Base-by-base conservation (phyloP, 1,140 invertebrate species). In the Popillia japonica region DNA sequence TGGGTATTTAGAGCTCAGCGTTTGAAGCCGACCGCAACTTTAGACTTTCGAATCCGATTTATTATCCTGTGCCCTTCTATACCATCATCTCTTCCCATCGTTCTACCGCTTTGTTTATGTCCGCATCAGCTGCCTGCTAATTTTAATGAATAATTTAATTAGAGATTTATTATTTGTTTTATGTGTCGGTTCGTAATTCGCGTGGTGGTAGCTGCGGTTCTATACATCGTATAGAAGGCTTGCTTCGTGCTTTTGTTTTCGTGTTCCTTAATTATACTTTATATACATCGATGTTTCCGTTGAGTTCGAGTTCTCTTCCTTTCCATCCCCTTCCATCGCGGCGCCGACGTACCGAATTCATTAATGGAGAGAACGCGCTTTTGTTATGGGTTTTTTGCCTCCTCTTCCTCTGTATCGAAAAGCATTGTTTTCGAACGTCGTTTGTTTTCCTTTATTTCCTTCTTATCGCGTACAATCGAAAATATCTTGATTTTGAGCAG, bases 121-220 rank as follows among this genome's bases (percentile, higher is more conserved):
- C 76, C 76, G 61, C 76, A 17, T 77, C 76, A 72, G 61, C 72
- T 77, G 76, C 76, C 48, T 41, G 76, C 68, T 77, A 77, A 77
- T 77, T 77, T 77, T 64, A 72, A 77, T 77, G 76, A 77, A 77
- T 77, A 77, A 77, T 77, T 77, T 72, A 77, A 77, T 77, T 77
- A 77, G 40, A n/a, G 40, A 44, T 42, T 72, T 72, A 72, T 77
- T 77, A 72, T 77, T 77, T 72, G 76, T 72, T 72, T 72, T 76
- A 76, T 76, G 75, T 76, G 75, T 76, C 55, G 75, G 75, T 40
- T 64, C 61, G 61, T 68, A 68, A 34, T 68, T 68, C 14, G 61
- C 61, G 61, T 55, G 48, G 61, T 55, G 48, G 48, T 55, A 55
- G 48, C 48, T 55, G 48, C 48, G 22, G 20, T 11, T 68, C 27